Evolutionary conservation across 2,797 vertebrate species (phyloP).

Genomic region (Lophius americanus): DNA sequence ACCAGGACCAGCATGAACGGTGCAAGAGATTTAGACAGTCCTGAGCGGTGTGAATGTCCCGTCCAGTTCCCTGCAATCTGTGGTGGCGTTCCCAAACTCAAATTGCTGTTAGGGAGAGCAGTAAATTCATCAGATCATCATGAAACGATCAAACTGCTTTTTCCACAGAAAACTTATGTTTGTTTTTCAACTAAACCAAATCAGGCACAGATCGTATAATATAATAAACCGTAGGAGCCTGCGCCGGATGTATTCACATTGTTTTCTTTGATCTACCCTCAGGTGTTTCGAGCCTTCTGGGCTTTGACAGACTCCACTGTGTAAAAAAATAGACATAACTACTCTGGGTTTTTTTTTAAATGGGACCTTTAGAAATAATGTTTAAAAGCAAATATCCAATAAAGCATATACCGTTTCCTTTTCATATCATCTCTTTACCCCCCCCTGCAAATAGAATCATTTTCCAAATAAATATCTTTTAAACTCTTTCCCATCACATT

Average conservation of each 20-base stretch:
- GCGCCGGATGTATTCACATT: slow-evolving; percentile 39
- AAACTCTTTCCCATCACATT: slow-evolving; percentile 76
- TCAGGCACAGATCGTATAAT: slow-evolving; percentile 24
- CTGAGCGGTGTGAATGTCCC: slow-evolving; percentile 68
- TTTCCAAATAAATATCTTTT: slow-evolving; percentile 82
- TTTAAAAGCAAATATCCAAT: slow-evolving; percentile 69
- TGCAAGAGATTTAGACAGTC: slow-evolving; percentile 60
- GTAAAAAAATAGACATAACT: slow-evolving; percentile 85
- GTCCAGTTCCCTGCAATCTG: slow-evolving; percentile 49
- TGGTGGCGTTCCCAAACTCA: slow-evolving; percentile 12
- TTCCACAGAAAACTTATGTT: slow-evolving; percentile 18
- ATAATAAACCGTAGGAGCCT: slow-evolving; percentile 29
- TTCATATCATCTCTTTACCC: slow-evolving; percentile 13
- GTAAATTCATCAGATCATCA: not conserved
- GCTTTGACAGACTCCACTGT: slow-evolving; percentile 63
- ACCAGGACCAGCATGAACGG: slow-evolving; percentile 33
- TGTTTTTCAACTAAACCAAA: slow-evolving; percentile 23
- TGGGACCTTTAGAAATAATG: slow-evolving; percentile 74
- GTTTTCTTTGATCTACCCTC: slow-evolving; percentile 51
- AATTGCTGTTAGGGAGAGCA: slow-evolving; percentile 19
- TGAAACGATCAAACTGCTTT: slow-evolving; percentile 5
- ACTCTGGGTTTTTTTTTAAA: slow-evolving; percentile 75
- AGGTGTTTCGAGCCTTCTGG: slow-evolving; percentile 57
- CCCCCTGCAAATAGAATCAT: slow-evolving; percentile 62
- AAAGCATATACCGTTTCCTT: slow-evolving; percentile 71